phyloP scores from a whole-genome alignment of 2,113 vertebrate genomes.

The Leucopsar rothschildi region DNA sequence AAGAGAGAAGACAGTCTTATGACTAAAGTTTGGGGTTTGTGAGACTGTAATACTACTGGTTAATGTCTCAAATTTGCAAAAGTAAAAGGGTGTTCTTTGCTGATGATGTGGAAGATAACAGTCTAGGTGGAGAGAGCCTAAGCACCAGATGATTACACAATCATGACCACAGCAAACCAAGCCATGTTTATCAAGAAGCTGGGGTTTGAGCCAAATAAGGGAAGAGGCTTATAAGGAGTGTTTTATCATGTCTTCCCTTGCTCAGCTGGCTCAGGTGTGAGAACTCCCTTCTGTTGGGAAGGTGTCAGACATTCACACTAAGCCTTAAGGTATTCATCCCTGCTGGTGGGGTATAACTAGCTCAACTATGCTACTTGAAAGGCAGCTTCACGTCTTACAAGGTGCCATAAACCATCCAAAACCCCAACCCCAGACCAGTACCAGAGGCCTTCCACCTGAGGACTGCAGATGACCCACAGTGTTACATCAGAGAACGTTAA shows the following conservation, averaged over 20 bases:
- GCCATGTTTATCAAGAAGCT: not conserved
- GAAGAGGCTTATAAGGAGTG: not conserved
- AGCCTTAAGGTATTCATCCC: not conserved
- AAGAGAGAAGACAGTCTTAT: not conserved
- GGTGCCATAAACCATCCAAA: not conserved
- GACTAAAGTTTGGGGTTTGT: not conserved
- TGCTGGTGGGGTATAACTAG: not conserved
- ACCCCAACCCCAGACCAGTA: not conserved
- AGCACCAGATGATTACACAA: not conserved
- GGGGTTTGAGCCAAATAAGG: not conserved
- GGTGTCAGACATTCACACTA: not conserved
- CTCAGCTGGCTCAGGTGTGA: not conserved
- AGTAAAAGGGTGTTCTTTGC: not conserved
- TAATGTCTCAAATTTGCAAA: not conserved
- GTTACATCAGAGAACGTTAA: not conserved
- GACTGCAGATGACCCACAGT: not conserved
- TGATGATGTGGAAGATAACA: not conserved
- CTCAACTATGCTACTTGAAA: accelerated
- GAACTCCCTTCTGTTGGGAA: not conserved
- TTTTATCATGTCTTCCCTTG: not conserved
- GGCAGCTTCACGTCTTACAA: not conserved
- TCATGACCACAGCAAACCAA: not conserved
- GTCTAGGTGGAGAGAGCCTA: not conserved
- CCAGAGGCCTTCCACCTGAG: not conserved
- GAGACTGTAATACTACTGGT: not conserved